phyloP scores from a whole-genome alignment of 2,888 invertebrate genomes.

The Lepidocyrtoides sp. region DNA sequence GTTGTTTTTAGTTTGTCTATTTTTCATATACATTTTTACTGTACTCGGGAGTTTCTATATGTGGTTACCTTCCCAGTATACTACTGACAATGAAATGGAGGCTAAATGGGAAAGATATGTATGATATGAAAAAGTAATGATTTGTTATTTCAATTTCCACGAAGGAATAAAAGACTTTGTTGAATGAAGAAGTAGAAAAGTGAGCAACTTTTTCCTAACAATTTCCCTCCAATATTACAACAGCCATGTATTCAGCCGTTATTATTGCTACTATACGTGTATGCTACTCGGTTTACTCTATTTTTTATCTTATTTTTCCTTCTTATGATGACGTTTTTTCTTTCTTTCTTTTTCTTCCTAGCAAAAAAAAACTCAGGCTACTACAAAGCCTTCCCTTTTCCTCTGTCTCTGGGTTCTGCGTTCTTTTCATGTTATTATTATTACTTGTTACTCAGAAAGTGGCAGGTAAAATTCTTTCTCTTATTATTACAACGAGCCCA shows the following conservation, averaged over 20 bases:
- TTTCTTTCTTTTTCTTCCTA: conserved; percentile 1
- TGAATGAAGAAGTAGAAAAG: conserved; percentile 60
- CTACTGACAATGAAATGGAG: conserved; percentile 61
- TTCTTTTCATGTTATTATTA: conserved; percentile 55
- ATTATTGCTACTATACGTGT: not conserved
- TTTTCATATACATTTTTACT: not conserved
- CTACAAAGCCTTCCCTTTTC: not conserved
- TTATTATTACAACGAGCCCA: conserved; percentile 52
- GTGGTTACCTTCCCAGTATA: not conserved
- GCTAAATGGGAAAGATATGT: conserved; percentile 61
- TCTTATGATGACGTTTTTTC: not conserved
- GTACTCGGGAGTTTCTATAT: not conserved
- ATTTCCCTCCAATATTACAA: conserved; percentile 32
- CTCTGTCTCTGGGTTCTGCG: conserved; percentile 4
- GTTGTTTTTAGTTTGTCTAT: conserved; percentile 7
- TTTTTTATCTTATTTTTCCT: conserved; percentile 11
- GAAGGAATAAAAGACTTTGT: conserved; percentile 50
- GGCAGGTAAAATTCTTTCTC: conserved; percentile 65
- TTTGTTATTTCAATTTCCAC: conserved; percentile 76
- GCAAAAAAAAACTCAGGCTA: not conserved
- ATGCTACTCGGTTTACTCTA: conserved; percentile 12
- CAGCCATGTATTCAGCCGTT: not conserved
- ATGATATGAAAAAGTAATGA: conserved; percentile 75
- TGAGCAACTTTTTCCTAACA: conserved; percentile 69
- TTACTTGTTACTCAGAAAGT: conserved; percentile 74